Percentiles rank a stretch among this genome's conserved stretches.
Evolutionary conservation across 2,888 invertebrate genomes (phyloP).

Genomic region (Orthosia cruda): DNA sequence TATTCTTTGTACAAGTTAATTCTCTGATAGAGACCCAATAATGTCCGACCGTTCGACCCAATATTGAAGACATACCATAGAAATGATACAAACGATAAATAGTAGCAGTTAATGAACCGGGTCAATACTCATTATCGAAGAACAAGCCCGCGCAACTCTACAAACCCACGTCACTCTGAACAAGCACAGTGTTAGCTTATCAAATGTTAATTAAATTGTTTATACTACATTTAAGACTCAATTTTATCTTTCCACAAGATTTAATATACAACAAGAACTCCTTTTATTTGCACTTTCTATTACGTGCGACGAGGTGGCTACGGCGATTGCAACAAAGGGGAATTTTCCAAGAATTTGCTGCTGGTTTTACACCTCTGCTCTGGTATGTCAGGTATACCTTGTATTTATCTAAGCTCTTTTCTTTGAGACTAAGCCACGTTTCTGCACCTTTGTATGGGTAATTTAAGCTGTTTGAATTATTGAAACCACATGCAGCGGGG

Average conservation of each 20-base stretch:
- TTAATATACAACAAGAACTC: slow-evolving; percentile 50
- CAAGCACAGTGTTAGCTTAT: slow-evolving; percentile 65
- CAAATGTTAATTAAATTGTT: slow-evolving; percentile 65
- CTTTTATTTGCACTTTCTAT: slow-evolving; percentile 50
- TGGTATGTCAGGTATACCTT: slow-evolving; percentile 46
- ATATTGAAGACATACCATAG: slow-evolving; percentile 54
- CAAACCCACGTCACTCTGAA: slow-evolving; percentile 58
- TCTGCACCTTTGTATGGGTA: slow-evolving; percentile 46
- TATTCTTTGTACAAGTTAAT: slow-evolving; percentile 15
- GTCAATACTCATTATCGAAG: slow-evolving; percentile 64
- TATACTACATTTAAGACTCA: slow-evolving; percentile 45
- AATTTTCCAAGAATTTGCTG: slow-evolving; percentile 53
- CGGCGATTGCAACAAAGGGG: slow-evolving; percentile 43
- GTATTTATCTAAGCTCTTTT: slow-evolving; percentile 58
- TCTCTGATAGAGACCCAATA: slow-evolving; percentile 24
- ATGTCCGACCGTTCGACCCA: slow-evolving; percentile 15
- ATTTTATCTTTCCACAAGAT: slow-evolving; percentile 63
- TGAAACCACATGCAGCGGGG: slow-evolving; percentile 30
- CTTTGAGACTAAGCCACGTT: slow-evolving; percentile 45
- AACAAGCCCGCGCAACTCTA: slow-evolving; percentile 60
- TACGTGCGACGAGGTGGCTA: slow-evolving; percentile 15
- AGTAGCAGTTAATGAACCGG: slow-evolving; percentile 55
- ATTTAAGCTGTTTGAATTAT: slow-evolving; percentile 49
- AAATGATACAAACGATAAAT: slow-evolving; percentile 63
- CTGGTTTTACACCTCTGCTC: slow-evolving; percentile 55